These are phyloP conservation scores for Chunga burmeisteri DNA, from an alignment of 2,113 vertebrate genomes.

Conservation along the genomic window DNA sequence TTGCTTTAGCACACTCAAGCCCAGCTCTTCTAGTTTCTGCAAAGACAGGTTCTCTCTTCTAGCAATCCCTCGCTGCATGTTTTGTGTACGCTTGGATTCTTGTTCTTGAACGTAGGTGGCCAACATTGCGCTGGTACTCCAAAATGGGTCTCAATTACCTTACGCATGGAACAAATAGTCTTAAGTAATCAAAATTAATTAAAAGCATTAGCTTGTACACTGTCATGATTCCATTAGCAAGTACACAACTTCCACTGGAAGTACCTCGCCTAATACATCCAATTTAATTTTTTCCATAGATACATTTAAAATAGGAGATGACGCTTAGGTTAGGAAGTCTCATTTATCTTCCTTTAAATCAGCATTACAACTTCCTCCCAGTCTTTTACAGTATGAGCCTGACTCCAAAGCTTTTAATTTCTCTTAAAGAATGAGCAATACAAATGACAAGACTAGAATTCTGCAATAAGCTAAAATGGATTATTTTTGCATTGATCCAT, in stretches of 20 bases:
- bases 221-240: not conserved
- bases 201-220: not conserved
- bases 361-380: not conserved
- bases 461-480: not conserved
- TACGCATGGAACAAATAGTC: not conserved
- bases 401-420: not conserved
- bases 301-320: not conserved
- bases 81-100: not conserved
- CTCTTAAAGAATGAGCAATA: not conserved
- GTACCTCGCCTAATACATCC: not conserved
- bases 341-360: not conserved
- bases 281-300: not conserved
- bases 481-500: not conserved
- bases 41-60: fast-evolving
- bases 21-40: not conserved
- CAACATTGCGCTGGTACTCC: not conserved
- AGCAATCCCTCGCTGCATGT: fast-evolving
- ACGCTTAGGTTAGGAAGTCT: not conserved
- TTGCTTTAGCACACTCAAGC: not conserved
- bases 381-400: not conserved
- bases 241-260: not conserved
- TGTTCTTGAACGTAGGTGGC: not conserved
- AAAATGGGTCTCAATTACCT: not conserved
- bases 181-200: not conserved
- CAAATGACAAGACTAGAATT: not conserved